Conservation (phyloP, 2,888 invertebrate genomes). For the Byasa hedistus region DNA sequence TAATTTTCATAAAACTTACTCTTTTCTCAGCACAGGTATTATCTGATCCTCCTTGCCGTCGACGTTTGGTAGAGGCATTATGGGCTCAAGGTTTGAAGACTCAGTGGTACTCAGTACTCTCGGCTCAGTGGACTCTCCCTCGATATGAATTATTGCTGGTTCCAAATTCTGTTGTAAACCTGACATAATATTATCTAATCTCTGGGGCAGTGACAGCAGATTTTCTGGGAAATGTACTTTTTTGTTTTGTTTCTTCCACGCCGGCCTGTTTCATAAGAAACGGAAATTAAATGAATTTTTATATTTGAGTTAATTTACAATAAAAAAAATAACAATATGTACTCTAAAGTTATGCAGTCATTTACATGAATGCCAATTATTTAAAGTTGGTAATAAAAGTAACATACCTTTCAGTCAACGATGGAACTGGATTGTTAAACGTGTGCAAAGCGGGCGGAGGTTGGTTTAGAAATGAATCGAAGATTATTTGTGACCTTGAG, state of each 20-base stretch:
- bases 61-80: constrained; percentile 39
- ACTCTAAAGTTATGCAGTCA: too few species aligned
- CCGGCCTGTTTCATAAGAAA: neutral
- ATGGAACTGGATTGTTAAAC: too few species aligned
- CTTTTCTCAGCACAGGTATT: constrained; percentile 38
- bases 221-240: constrained; percentile 2
- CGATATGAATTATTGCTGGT: constrained; percentile 41
- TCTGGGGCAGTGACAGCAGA: constrained; percentile 57
- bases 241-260: neutral
- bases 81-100: constrained; percentile 50
- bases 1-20: constrained; percentile 35
- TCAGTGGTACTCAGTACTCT: neutral
- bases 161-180: neutral
- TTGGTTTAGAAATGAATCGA: too few species aligned
- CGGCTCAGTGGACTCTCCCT: constrained; percentile 45
- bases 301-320: too few species aligned
- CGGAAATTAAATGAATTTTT: neutral
- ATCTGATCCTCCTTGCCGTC: neutral
- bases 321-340: too few species aligned
- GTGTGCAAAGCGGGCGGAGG: too few species aligned
- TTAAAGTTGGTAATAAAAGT: too few species aligned
- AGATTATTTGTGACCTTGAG: too few species aligned
- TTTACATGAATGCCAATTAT: too few species aligned
- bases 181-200: constrained; percentile 38
- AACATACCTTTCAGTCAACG: too few species aligned